Evolutionary conservation across 2,113 vertebrate genomes (phyloP).

Genomic region (Eulemur macaco): DNA sequence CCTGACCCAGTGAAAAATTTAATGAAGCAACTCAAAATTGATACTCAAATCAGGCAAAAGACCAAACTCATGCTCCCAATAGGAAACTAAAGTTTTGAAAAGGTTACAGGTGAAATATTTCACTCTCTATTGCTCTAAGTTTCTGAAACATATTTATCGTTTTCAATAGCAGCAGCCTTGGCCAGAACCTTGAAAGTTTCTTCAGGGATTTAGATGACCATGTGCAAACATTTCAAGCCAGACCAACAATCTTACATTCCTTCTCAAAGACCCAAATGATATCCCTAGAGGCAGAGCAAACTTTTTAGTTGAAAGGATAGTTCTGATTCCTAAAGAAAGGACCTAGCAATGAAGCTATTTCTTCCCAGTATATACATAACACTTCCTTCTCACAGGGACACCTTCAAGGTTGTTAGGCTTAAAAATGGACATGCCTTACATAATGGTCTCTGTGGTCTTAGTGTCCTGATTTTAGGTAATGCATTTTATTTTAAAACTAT

Average conservation of each 20-base stretch:
- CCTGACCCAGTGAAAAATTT: conserved; percentile 35
- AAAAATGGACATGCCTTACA: conserved; percentile 45
- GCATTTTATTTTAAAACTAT: conserved; percentile 48
- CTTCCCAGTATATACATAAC: not conserved
- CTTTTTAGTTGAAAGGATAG: not conserved
- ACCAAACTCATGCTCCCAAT: conserved; percentile 40
- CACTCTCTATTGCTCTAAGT: conserved; percentile 22
- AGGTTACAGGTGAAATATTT: conserved; percentile 69
- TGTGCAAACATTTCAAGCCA: not conserved
- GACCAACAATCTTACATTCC: not conserved
- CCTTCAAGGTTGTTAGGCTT: not conserved
- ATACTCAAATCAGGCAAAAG: conserved; percentile 56
- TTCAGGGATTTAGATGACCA: not conserved
- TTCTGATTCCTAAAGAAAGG: not conserved
- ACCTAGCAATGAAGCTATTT: not conserved
- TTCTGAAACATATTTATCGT: conserved; percentile 42
- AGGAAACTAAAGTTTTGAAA: conserved; percentile 65
- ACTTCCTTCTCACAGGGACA: not conserved
- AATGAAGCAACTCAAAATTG: conserved; percentile 64
- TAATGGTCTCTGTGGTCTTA: conserved; percentile 33
- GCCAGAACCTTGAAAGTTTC: not conserved
- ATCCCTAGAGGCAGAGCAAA: not conserved
- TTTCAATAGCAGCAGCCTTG: conserved; percentile 24
- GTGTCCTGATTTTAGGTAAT: conserved; percentile 33
- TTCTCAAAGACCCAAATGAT: conserved; percentile 8